A percentile compares a stretch with the other conserved stretches of the same genome.
Evolutionary conservation across 2,113 vertebrate genomes (phyloP).

Genomic region (Conger conger): DNA sequence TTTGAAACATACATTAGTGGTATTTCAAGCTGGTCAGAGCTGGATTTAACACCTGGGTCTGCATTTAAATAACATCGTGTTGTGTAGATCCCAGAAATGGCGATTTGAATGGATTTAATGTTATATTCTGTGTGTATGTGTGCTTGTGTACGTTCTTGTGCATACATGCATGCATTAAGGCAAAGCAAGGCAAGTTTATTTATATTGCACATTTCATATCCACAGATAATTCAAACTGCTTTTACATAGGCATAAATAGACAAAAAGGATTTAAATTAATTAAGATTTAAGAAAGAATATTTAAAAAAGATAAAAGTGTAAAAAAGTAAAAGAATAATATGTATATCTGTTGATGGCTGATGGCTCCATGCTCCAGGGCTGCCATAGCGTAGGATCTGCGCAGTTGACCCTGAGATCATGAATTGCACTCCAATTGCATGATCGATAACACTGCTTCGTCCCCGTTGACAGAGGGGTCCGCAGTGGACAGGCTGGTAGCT

Average conservation of each 20-base stretch:
- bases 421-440: neutral
- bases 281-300: neutral
- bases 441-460: constrained; percentile 15
- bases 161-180: neutral
- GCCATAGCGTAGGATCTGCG: neutral
- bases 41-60: no score
- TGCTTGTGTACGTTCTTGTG: constrained; percentile 15
- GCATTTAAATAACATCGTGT: neutral
- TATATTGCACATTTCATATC: no score
- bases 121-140: constrained; percentile 19
- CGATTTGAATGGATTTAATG: neutral
- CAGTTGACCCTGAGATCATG: neutral
- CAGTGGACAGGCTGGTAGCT: neutral
- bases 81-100: neutral
- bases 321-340: no score
- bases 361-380: no score
- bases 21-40: no score
- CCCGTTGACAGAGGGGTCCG: neutral
- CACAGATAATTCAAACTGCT: no score
- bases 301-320: no score
- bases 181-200: no score
- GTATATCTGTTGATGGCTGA: no score
- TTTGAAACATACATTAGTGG: no score
- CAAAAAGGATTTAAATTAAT: no score
- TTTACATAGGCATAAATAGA: no score